These are phyloP conservation scores for Pogonognathellus flavescens DNA, from an alignment of 1,140 invertebrate genomes.

Conservation along the genomic window DNA sequence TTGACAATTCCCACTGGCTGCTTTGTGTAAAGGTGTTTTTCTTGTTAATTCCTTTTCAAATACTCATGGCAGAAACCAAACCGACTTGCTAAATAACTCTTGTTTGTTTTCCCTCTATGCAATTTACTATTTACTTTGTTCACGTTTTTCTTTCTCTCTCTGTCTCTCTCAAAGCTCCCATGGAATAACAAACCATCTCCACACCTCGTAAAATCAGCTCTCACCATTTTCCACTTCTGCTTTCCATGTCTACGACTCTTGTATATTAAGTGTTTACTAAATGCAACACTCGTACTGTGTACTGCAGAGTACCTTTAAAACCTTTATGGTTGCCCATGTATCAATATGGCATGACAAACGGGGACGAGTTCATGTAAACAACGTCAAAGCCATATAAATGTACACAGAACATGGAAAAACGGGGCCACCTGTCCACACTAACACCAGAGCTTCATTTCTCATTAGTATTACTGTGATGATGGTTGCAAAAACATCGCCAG, in stretches of 20 bases:
- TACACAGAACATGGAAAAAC: neutral
- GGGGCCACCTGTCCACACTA: neutral
- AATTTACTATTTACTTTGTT: constrained; percentile 36
- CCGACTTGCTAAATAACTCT: constrained; percentile 35
- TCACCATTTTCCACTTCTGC: neutral
- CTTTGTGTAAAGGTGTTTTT: constrained; percentile 30
- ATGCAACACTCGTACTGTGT: neutral
- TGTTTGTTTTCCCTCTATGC: constrained; percentile 23
- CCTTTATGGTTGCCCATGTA: too few species aligned
- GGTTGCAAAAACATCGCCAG: too few species aligned
- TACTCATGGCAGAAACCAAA: too few species aligned
- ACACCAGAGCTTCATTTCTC: constrained; percentile 36
- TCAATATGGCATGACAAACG: too few species aligned
- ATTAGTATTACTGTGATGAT: neutral
- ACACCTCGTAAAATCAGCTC: constrained; percentile 38
- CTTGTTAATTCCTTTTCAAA: neutral
- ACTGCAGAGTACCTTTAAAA: too few species aligned
- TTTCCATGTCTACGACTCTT: neutral
- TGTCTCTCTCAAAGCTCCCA: constrained; percentile 7
- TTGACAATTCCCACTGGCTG: constrained; percentile 43
- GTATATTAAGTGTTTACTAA: too few species aligned
- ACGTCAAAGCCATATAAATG: too few species aligned
- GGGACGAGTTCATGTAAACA: too few species aligned
- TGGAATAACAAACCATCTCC: constrained; percentile 24
- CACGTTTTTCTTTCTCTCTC: neutral